Evolutionary conservation across 2,797 vertebrate species (phyloP), one percentile per base, ranked within the genome.

Genomic region (Mus caroli): DNA sequence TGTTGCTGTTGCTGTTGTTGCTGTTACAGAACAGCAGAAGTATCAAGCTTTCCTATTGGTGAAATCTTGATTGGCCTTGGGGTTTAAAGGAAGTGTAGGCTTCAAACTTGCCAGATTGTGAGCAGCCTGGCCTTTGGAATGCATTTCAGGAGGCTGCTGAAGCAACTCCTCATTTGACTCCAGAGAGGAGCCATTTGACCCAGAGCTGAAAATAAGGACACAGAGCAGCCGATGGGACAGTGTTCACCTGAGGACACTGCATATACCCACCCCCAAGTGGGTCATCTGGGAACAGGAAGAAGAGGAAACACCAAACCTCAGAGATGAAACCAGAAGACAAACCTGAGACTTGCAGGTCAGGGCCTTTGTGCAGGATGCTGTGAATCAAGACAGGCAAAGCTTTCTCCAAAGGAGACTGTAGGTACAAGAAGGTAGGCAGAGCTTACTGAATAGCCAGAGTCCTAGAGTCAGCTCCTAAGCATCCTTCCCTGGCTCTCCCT

Each of bases 301-400:
- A 13, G 0, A 31, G 14, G 19, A 34, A 43, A 28, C 0, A 17
- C 37, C 85, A 37, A 31, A 3, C 15, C 75, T 67, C 37, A 28
- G 69, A 34, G 56, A 78, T 34, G 73, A 34, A 93, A 78, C 46
- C 58, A 37, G 80, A 43, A 50, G 62, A 71, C 80, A 96, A 88
- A 92, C 46, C 95, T 37, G 77, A 92, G 77, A 40, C 64, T 3
- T 88, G 28, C n/a, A 71, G 69, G 43, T 52, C 1, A 4, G n/a
- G n/a, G 19, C 46, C 94, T 85, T 64, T 80, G 83, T 75, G 22
- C 84, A 69, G 22, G 15, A 84, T 0, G 2, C 73, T 31, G 73
- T 31, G 43, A 8, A 46, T 50, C 67, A 1, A 84, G 52, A 80
- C 56, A 93, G 76, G 52, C 80, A 67, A 79, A 69, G 58, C 78